These are phyloP conservation scores for Xestia ashworthii DNA, from an alignment of 2,888 invertebrate species.

Conservation along the genomic window DNA sequence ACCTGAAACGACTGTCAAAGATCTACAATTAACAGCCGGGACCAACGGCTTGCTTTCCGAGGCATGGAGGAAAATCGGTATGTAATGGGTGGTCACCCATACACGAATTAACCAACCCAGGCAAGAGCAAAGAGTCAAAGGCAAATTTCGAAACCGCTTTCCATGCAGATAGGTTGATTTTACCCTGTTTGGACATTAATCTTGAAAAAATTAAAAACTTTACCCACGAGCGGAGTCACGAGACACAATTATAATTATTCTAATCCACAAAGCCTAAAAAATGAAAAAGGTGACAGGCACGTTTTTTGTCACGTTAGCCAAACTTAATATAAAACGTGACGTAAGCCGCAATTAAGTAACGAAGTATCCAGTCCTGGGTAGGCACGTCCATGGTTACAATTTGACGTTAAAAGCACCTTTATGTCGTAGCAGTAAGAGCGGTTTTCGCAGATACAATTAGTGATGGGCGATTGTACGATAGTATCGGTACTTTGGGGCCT, in stretches of 20 bases:
- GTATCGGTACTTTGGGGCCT: background rate
- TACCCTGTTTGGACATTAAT: background rate
- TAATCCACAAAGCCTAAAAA: slow-evolving; percentile 35
- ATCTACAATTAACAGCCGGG: background rate
- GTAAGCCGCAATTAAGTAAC: slow-evolving; percentile 33
- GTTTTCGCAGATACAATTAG: background rate
- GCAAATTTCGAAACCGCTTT: background rate
- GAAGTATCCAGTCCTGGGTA: slow-evolving; percentile 10
- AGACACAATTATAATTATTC: slow-evolving; percentile 21
- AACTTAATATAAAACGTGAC: slow-evolving; percentile 59
- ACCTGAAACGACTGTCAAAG: background rate
- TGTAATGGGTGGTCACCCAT: background rate
- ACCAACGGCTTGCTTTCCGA: background rate
- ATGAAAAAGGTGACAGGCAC: slow-evolving; percentile 28
- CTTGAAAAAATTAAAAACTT: background rate
- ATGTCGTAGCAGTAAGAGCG: background rate
- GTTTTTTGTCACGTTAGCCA: slow-evolving; percentile 38
- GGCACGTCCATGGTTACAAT: background rate
- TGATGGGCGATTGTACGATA: background rate
- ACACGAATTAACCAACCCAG: background rate
- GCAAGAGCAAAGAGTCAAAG: background rate
- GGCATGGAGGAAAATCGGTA: background rate
- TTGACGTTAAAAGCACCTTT: background rate
- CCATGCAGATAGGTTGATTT: background rate
- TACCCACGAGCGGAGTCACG: background rate